Percentiles rank a stretch among this genome's conserved stretches.
Evolutionary conservation across 1,140 invertebrate species (phyloP).

Genomic region (Meteorus sp.): DNA sequence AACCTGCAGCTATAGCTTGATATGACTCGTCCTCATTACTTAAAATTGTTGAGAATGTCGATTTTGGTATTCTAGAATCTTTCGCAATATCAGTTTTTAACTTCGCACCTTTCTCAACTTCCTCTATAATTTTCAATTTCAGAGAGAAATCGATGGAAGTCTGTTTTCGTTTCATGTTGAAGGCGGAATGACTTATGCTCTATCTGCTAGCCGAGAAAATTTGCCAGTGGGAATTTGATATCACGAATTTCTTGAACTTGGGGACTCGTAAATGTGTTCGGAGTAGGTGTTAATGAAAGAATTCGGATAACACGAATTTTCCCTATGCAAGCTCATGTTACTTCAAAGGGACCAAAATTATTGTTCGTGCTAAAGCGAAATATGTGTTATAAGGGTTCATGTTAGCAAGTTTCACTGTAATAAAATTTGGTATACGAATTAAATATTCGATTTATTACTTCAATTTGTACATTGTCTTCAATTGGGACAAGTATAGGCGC

Average conservation of each 20-base stretch:
- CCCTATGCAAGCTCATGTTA: not conserved
- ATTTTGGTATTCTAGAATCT: slow-evolving; percentile 12
- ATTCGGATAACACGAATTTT: slow-evolving; percentile 1
- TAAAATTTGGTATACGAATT: too few relatives aligned
- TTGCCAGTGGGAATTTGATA: not conserved
- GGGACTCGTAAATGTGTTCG: not conserved
- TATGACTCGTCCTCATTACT: slow-evolving; percentile 2
- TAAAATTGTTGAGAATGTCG: slow-evolving; percentile 13
- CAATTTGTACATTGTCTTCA: too few relatives aligned
- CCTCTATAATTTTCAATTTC: slow-evolving; percentile 12
- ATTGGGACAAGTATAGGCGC: too few relatives aligned
- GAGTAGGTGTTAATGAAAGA: slow-evolving; percentile 1
- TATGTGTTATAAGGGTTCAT: too few relatives aligned
- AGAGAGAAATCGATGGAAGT: slow-evolving; percentile 12
- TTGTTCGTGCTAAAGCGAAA: slow-evolving; percentile 1
- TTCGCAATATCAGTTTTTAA: slow-evolving; percentile 13
- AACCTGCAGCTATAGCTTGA: slow-evolving; percentile 17
- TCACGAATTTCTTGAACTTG: not conserved
- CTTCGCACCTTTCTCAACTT: slow-evolving; percentile 12
- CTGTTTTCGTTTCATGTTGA: slow-evolving; percentile 17
- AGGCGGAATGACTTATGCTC: not conserved
- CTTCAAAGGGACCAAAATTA: not conserved
- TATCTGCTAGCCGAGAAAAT: slow-evolving; percentile 2
- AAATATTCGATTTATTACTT: too few relatives aligned
- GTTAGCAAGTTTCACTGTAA: too few relatives aligned